These are phyloP conservation scores for Capitulum mitella DNA, from an alignment of 2,888 invertebrate species.

Conservation along the genomic window DNA sequence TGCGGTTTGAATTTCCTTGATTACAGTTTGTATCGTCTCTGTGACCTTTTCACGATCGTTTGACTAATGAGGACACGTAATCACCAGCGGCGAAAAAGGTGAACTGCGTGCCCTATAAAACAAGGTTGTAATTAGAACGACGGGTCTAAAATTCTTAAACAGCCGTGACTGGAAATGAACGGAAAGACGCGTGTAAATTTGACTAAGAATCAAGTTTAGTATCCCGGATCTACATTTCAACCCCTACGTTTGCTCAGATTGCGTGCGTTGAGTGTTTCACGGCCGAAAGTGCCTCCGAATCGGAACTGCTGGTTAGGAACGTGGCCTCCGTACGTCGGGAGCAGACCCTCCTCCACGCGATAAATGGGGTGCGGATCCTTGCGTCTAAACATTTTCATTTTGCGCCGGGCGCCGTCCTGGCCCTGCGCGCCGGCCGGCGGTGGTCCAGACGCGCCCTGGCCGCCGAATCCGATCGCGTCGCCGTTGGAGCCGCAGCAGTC, in stretches of 20 bases:
- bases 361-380: conserved; percentile 49
- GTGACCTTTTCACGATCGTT: too few species aligned
- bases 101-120: too few species aligned
- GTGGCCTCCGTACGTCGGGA: conserved; percentile 70
- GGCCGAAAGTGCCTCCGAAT: conserved; percentile 63
- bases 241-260: conserved; percentile 52
- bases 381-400: background rate
- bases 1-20: too few species aligned
- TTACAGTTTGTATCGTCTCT: too few species aligned
- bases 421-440: background rate
- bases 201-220: too few species aligned
- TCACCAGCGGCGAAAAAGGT: too few species aligned
- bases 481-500: background rate
- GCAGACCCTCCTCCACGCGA: conserved; percentile 62
- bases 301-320: conserved; percentile 66
- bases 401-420: background rate
- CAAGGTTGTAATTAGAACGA: too few species aligned
- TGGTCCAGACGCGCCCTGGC: background rate
- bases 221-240: conserved; percentile 49
- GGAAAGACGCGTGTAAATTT: too few species aligned
- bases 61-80: too few species aligned
- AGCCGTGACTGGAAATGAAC: too few species aligned
- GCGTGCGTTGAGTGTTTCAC: background rate
- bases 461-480: background rate
- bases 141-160: too few species aligned